A percentile compares a stretch with the other conserved stretches of the same genome.
Evolutionary conservation across 2,888 invertebrate genomes (phyloP).

Genomic region (Tinea pellionella): DNA sequence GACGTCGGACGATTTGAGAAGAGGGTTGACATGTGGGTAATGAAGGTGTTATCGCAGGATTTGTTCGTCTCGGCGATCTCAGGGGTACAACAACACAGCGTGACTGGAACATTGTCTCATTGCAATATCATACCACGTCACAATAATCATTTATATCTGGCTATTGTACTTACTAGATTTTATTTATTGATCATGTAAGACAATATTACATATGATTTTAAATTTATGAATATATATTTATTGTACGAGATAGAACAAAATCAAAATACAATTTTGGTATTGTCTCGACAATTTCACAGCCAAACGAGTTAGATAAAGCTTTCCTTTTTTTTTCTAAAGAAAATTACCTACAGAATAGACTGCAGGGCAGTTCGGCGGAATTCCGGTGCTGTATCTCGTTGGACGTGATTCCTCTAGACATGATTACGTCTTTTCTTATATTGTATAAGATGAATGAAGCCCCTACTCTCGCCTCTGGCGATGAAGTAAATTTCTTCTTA

Average conservation of each 20-base stretch:
- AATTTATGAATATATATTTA: no score
- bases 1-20: conserved; percentile 47
- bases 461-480: conserved; percentile 27
- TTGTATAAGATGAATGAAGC: conserved; percentile 51
- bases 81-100: background rate
- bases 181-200: no score
- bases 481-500: conserved; percentile 44
- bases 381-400: conserved; percentile 57
- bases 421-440: conserved; percentile 62
- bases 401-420: conserved; percentile 58
- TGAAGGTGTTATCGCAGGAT: conserved; percentile 56
- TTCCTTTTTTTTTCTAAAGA: conserved; percentile 31
- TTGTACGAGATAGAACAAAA: no score
- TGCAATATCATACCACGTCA: conserved; percentile 41
- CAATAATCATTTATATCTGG: conserved; percentile 24
- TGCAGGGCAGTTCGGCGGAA: conserved; percentile 36
- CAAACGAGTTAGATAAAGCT: background rate
- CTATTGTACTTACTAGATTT: background rate
- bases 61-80: conserved; percentile 26
- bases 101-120: conserved; percentile 25
- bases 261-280: background rate
- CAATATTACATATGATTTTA: no score
- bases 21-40: conserved; percentile 64
- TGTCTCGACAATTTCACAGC: background rate
- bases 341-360: conserved; percentile 31